Base-by-base conservation (phyloP, 92 coral and sea anemone genomes). In the Pocillopora meandrina region DNA sequence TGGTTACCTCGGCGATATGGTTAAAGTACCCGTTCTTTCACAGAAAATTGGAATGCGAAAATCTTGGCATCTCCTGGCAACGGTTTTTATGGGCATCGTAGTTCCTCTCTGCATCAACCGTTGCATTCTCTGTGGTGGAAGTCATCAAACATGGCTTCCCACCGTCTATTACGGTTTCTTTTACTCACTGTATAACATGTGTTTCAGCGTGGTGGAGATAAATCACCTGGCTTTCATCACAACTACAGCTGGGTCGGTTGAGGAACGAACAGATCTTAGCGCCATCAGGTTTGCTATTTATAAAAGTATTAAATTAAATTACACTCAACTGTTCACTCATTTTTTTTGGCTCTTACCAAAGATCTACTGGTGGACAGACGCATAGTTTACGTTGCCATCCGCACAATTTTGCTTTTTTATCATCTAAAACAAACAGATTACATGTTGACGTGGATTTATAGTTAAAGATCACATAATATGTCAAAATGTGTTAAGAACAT, bases 51-150 rank as follows among this genome's bases (percentile, higher is more conserved):
- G 95, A 2, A 67, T 78, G 47, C 69, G 95, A 61, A 92, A 92
- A 47, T 85, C 87, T 3, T 92, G 95, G 95, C 92, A 92, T 63
- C 65, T 89, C 12, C 42, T 89, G 10, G 95, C 92, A n/a, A 81
- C 82, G 3, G 19, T 84, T 17, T 18, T 92, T 42, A 85, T 90
- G 73, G 56, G 79, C 47, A n/a, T 80, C 15, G 63, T 72, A 47
- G 31, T 85, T 33, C 90, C 90, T 10, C 83, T 92, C 31, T 81
- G 73, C 87, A 18, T 87, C 67, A 82, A 87, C 65, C 73, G 71
- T 49, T 92, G 95, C 62, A 74, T 92, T 23, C 67, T 88, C 16
- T 92, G 95, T 52, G 83, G 79, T 49, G 55, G 74, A 17, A 58
- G 78, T 1, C 12, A 31, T 18, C 58, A 71, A 56, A 87, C 75